phyloP scores from a whole-genome alignment of 2,888 invertebrate species.

The Anoplius nigerrimus region DNA sequence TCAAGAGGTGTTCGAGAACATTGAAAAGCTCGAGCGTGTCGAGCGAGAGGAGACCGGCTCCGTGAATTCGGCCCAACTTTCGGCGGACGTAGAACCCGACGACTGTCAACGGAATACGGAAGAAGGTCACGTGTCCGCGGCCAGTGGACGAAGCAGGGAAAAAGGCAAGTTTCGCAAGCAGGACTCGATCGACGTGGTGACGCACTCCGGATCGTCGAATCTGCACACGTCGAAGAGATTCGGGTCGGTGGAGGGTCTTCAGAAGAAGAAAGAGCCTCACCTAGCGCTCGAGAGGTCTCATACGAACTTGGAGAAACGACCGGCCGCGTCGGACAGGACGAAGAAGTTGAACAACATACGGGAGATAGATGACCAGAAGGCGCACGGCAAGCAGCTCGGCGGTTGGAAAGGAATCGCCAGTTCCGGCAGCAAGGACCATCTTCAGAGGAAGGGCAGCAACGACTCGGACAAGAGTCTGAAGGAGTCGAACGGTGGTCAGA shows the following conservation, averaged over 20 bases:
- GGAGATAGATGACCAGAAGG: conserved; percentile 57
- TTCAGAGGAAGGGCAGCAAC: conserved; percentile 59
- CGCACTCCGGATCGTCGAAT: conserved; percentile 33
- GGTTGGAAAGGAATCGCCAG: conserved; percentile 43
- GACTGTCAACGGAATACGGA: conserved; percentile 3
- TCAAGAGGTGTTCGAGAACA: conserved; percentile 24
- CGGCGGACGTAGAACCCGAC: conserved; percentile 27
- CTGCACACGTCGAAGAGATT: conserved; percentile 54
- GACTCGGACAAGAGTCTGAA: conserved; percentile 59
- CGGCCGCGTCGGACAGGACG: conserved; percentile 34
- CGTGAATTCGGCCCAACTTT: conserved; percentile 33
- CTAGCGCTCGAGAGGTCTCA: conserved; percentile 55
- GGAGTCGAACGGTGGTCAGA: conserved; percentile 20
- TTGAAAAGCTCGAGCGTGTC: conserved; percentile 21
- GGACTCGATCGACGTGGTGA: conserved; percentile 53
- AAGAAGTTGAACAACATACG: conserved; percentile 63
- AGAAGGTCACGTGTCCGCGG: neutral
- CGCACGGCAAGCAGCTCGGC: conserved; percentile 15
- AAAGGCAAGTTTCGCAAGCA: conserved; percentile 56
- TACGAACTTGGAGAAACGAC: conserved; percentile 56
- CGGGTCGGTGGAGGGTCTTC: conserved; percentile 61
- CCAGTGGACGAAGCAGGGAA: neutral
- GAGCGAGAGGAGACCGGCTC: conserved; percentile 36
- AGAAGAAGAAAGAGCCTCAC: conserved; percentile 44
- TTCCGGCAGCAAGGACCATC: conserved; percentile 37